Evolutionary conservation across 2,113 vertebrate genomes (phyloP), one percentile per base, ranked within the genome.

Genomic region (Gulo gulo): DNA sequence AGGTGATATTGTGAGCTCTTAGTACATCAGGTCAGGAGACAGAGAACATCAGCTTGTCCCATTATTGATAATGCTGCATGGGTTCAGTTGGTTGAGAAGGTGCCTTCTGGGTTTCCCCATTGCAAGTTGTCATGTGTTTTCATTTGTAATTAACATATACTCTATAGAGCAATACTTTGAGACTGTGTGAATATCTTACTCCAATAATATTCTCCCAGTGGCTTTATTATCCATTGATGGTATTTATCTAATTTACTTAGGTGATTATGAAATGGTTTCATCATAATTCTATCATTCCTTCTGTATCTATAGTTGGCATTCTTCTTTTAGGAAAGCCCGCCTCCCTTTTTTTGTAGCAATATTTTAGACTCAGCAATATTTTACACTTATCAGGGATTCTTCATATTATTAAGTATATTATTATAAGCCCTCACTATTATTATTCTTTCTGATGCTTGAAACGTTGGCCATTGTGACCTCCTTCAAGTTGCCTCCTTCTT

Each of bases 381-480:
- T 26, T 61, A 61, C 7, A 61, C 10, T 26, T 61, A 61, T 24
- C 9, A 42, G 16, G 23, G 9, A 91, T 55, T 63, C 42, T 83
- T 96, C 94, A 12, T 88, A 83, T 92, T 67, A 42, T 23, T 93
- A 95, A 79, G 31, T n/a, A 67, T 88, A 63, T 50, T 88, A 65
- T 71, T 88, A 36, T 39, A 93, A 42, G 26, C 26, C 9, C 34
- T 15, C 57, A 36, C 12, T 50, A 83, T 57, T 88, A 34, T 91
- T 95, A 21, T 67, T 84, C 29, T 86, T 96, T 85, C 55, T 55
- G 34, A 36, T 73, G 42, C 39, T 76, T 20, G n/a, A 20, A 39
- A n/a, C 67, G 61, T 97, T 50, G 39, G 52, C 2, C 31, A 95
- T 42, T 63, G 15, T 85, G 61, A 88, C 16, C 39, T 20, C 79